Evolutionary conservation across 2,113 vertebrate species (phyloP).

Genomic region (Podarcis cretensis): DNA sequence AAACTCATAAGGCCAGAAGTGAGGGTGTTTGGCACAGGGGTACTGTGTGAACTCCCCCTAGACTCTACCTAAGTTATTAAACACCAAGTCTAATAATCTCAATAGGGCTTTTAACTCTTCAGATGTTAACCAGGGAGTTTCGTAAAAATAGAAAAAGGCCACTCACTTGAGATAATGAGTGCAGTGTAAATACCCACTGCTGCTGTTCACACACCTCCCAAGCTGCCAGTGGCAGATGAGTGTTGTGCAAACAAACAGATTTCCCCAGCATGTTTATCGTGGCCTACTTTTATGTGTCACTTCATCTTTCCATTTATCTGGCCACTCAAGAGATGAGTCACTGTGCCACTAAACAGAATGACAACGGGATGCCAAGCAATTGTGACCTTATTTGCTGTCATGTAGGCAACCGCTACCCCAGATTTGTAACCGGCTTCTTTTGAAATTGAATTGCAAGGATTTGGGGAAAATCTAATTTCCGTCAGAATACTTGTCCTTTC

Average conservation of each 20-base stretch:
- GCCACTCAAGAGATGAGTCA: slow-evolving; percentile 39
- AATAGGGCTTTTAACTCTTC: too few relatives aligned
- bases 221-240: neutral
- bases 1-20: too few relatives aligned
- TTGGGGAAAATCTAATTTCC: neutral
- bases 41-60: too few relatives aligned
- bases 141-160: neutral
- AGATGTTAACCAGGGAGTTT: too few relatives aligned
- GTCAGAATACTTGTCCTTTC: neutral
- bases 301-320: slow-evolving; percentile 35
- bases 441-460: neutral
- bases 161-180: slow-evolving; percentile 10
- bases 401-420: neutral
- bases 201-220: neutral
- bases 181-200: neutral
- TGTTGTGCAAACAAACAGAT: slow-evolving; percentile 23
- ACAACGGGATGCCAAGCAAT: neutral
- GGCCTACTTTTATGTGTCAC: slow-evolving; percentile 20
- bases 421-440: neutral
- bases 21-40: too few relatives aligned
- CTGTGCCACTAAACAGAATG: slow-evolving; percentile 27
- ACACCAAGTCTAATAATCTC: too few relatives aligned
- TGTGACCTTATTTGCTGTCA: slow-evolving; percentile 15
- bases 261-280: slow-evolving; percentile 4
- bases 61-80: too few relatives aligned